Evolutionary conservation across 2,113 vertebrate species (phyloP), one percentile per base, ranked within the genome.

Genomic region (Cacatua alba): DNA sequence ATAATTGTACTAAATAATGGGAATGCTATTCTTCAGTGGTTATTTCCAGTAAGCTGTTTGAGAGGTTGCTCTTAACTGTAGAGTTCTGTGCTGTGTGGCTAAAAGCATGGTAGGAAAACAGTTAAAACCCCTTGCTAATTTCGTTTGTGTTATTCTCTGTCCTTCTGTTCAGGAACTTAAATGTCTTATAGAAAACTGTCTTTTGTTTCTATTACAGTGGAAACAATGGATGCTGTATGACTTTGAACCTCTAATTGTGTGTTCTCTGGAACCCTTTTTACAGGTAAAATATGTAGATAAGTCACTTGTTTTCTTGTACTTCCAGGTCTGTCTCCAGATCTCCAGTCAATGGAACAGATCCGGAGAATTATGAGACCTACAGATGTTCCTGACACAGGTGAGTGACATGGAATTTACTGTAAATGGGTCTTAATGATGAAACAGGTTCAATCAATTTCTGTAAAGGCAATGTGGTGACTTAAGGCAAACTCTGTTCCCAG

Each of bases 341-440:
- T 99, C 60, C 99, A 99, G 79, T 99, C 99, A 88, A 99, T 99
- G 99, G 99, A 99, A 91, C 99, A 99, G 96, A 99, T 99, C 76
- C 98, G 99, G 80, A 99, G 99, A 97, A 99, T 99, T 92, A 99
- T 99, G 99, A 99, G 99, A 97, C 99, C 99, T 89, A 99, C 99
- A 85, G 99, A 99, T 96, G 99, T 99, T 90, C 99, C 99, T 92
- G 99, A 99, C 95, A 99, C 99, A 98, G 99, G 99, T 99, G 55
- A 93, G 94, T 65, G 37, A 29, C 20, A 2, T 57, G 67, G 33
- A 91, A 71, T 88, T 96, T 90, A 20, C 52, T 95, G 65, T 71
- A 49, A 83, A 70, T 60, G 74, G 49, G 21, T 65, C 78, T 85
- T 76, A 51, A 71, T 83, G 37, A 18, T 33, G 35, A 77, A 90